phyloP scores from a whole-genome alignment of 2,113 vertebrate genomes.

The Ceyx melanurus region DNA sequence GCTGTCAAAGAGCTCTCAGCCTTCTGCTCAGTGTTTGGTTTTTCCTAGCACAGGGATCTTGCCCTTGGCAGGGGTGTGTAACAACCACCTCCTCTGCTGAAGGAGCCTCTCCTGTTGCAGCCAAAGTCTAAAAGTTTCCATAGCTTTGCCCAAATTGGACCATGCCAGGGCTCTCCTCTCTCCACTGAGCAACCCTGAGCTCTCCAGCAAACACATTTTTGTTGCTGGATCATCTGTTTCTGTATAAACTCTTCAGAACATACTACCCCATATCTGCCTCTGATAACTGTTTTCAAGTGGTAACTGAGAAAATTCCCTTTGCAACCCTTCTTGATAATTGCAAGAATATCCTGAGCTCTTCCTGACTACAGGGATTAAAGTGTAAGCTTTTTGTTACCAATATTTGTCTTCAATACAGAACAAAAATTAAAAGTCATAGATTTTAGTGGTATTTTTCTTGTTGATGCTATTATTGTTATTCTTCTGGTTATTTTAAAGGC shows the following conservation, averaged over 20 bases:
- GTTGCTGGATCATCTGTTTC: neutral
- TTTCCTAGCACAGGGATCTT: neutral
- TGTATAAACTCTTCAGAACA: neutral
- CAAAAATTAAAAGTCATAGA: slow-evolving; percentile 5
- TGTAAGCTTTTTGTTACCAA: slow-evolving; percentile 3
- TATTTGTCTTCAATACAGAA: neutral
- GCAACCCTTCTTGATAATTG: slow-evolving; percentile 9
- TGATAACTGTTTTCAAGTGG: neutral
- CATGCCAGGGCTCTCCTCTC: neutral
- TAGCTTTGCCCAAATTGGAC: neutral
- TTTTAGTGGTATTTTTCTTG: neutral
- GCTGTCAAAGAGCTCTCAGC: slow-evolving; percentile 1
- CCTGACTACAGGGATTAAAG: neutral
- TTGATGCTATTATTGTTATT: neutral
- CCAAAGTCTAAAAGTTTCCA: neutral
- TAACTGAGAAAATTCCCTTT: slow-evolving; percentile 34
- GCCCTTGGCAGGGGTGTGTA: neutral
- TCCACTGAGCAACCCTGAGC: neutral
- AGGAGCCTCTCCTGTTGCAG: neutral
- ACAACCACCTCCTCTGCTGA: neutral
- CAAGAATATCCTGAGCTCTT: slow-evolving; percentile 23
- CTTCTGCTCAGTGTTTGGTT: slow-evolving; percentile 17
- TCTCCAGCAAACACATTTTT: neutral
- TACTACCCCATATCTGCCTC: neutral
- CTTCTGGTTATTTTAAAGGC: slow-evolving; percentile 75